Base-by-base conservation (phyloP, 2,113 vertebrate species). In the Tragelaphus strepsiceros region DNA sequence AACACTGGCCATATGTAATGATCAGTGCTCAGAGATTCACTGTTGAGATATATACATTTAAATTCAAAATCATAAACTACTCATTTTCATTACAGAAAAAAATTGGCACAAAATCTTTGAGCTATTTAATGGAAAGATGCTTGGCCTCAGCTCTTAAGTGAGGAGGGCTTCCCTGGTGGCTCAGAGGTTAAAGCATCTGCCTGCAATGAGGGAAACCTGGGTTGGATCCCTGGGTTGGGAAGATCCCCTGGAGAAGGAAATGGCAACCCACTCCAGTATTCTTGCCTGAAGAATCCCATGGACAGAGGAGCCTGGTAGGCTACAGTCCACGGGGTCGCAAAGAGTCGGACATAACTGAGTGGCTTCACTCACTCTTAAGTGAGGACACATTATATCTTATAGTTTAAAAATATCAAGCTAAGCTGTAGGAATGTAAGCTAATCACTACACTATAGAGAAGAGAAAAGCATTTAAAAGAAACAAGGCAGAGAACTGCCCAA, bases 41-140 rank as follows among this genome's bases (percentile, higher is more conserved):
- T 95, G 56, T 19, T 89, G 61, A 95, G 67, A 90, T 83, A 74
- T 71, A 74, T 7, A 84, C 59, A 39, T 13, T 71, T 93, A 84
- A 77, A 87, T 26, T 82, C 74, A 80, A 94, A 94, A 89, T 58
- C 54, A 96, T 49, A 49, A 93, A 95, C 39, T 83, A 93, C 81
- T 91, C 67, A 78, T 71, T 8, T 92, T 87, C 14, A 30, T 13
- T 78, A 51, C 15, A 92, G 30, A 64, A 93, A 85, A 88, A 62
- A 26, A 2, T 22, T 10, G 54, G 28, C 64, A 61, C 28, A 59
- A 86, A 86, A 91, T 32, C 17, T 80, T 80, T 89, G 80, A 82
- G 67, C 43, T 88, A 28, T 67, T 92, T 59, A 77, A 22, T 78
- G 94, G 43, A 95, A 95, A 97, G 88, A 56, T 54, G 28, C 11